Base-by-base conservation (phyloP, 1,140 invertebrate species). In the Meloidogyne floridensis region DNA sequence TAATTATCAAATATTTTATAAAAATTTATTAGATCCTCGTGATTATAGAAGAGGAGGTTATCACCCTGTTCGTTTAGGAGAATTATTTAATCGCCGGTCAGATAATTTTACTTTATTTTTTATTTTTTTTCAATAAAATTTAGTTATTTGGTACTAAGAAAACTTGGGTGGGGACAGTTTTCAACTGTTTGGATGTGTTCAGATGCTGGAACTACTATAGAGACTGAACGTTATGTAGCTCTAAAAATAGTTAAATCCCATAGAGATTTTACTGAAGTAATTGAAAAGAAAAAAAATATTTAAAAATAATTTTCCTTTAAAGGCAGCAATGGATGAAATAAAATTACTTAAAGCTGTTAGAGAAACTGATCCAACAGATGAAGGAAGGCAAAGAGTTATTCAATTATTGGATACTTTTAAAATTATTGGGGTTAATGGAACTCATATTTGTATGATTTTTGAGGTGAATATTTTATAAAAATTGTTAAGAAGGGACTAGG, bases 221-320 rank as follows among this genome's bases (percentile, higher is more conserved):
- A 79, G 18, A 53, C 77, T 13, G 77, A 79, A 11, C 65, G 77
- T 7, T 79, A 97, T 92, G 96, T 98, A 82, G 96, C 97, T 73
- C 92, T 98, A 81, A 98, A 99, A 93, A 96, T 98, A 84, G 97
- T 99, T 15, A 99, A 99, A 92, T 98, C 96, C 86, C 96, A 96
- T 56, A 93, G 94, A 81, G 96, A 98, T 92, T 99, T 98, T 90
- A 97, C 96, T 77, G 96, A 98, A 69, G 72, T 47, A 51, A 20
- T 2, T 0, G 15, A n/a, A 47, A n/a, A n/a, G 0, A 32, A 2
- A 32, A 15, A 47, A n/a, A 18, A 13, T 15, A 53, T 15, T 73
- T 73, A 11, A 42, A 74, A 74, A 74, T 20, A 20, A 51, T 18
- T 6, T 74, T 15, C 1, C 15, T 18, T 73, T 74, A n/a, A n/a